Conservation (phyloP, 1,140 invertebrate species). For the Drosophila pandora region DNA sequence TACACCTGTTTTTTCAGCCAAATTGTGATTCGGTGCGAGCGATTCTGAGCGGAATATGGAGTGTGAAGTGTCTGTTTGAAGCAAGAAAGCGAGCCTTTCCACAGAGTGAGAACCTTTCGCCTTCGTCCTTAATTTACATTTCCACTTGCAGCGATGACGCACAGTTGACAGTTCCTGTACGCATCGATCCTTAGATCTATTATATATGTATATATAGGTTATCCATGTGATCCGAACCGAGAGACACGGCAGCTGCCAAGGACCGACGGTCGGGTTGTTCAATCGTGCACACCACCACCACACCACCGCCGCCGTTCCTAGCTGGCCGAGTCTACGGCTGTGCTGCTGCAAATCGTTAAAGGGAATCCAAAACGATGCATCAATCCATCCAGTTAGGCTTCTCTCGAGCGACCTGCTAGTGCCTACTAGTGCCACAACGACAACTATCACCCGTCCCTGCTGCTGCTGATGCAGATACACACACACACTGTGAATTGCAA, state of each 20-base stretch:
- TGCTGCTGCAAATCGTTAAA: constrained; percentile 72
- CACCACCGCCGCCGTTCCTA: not conserved
- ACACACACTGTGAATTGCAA: constrained; percentile 6
- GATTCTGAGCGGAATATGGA: constrained; percentile 5
- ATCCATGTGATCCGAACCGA: constrained; percentile 7
- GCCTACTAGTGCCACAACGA: too few relatives aligned
- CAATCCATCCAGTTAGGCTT: constrained; percentile 70
- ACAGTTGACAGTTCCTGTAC: constrained; percentile 59
- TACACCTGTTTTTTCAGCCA: constrained; percentile 65
- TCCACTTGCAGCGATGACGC: constrained; percentile 53
- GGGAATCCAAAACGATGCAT: constrained; percentile 80
- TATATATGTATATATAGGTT: not conserved
- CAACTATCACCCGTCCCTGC: constrained; percentile 24
- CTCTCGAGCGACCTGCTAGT: constrained; percentile 22
- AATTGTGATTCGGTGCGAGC: not conserved
- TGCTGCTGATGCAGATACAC: constrained; percentile 9
- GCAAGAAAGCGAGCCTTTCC: not conserved
- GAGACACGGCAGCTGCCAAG: not conserved
- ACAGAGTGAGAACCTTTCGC: constrained; percentile 53
- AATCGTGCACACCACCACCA: constrained; percentile 4
- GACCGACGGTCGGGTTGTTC: constrained; percentile 12
- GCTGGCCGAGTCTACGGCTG: constrained; percentile 29
- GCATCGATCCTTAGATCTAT: constrained; percentile 19
- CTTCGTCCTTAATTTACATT: constrained; percentile 27
- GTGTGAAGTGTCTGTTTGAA: not conserved